A percentile compares a stretch with the other conserved stretches of the same genome.
Conservation (phyloP, 2,888 invertebrate genomes). For the Caenorhabditis sp. region DNA sequence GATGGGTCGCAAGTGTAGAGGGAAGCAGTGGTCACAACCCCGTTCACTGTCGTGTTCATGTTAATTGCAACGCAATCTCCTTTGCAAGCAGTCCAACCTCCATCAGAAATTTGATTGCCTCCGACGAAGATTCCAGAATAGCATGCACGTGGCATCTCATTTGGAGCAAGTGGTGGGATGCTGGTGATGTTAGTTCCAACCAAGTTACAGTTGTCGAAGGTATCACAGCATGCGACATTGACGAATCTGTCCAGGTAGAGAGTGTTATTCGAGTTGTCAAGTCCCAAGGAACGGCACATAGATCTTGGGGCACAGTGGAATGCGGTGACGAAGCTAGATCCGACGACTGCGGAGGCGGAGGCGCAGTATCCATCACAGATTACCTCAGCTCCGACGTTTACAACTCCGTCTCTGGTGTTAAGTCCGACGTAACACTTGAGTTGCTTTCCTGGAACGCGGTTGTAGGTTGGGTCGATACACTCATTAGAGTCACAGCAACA, state of each 20-base stretch:
- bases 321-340: slow-evolving; percentile 53
- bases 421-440: slow-evolving; percentile 73
- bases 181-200: slow-evolving; percentile 50
- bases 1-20: slow-evolving; percentile 74
- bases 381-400: slow-evolving; percentile 59
- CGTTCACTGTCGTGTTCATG: slow-evolving; percentile 66
- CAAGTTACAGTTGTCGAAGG: slow-evolving; percentile 65
- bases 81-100: slow-evolving; percentile 69
- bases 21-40: slow-evolving; percentile 47
- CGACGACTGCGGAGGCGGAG: slow-evolving; percentile 49
- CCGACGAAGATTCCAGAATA: slow-evolving; percentile 69
- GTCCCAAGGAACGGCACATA: slow-evolving; percentile 66
- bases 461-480: slow-evolving; percentile 72
- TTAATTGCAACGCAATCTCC: slow-evolving; percentile 71
- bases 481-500: slow-evolving; percentile 74
- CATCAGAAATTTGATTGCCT: slow-evolving; percentile 49
- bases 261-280: slow-evolving; percentile 67
- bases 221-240: slow-evolving; percentile 66
- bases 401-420: slow-evolving; percentile 30
- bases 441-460: slow-evolving; percentile 65
- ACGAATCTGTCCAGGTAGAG: slow-evolving; percentile 59
- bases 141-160: slow-evolving; percentile 69
- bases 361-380: slow-evolving; percentile 72
- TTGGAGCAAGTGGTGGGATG: slow-evolving; percentile 57
- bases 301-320: slow-evolving; percentile 70